These are phyloP conservation scores for Plodia interpunctella DNA, from an alignment of 1,140 invertebrate genomes.

Conservation along the genomic window DNA sequence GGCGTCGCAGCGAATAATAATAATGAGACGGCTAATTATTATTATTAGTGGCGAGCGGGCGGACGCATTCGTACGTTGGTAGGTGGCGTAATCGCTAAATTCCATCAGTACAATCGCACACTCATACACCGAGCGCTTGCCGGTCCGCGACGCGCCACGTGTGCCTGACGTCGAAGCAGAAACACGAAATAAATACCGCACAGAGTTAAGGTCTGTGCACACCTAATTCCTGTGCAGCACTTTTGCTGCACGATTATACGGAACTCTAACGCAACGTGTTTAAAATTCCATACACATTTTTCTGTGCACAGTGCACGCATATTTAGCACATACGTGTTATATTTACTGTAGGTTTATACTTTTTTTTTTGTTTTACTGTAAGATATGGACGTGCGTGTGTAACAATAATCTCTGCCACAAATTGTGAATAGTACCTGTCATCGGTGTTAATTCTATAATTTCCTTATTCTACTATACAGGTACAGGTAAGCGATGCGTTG, in stretches of 20 bases:
- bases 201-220: neutral
- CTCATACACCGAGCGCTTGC: conserved; percentile 27
- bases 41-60: conserved; percentile 46
- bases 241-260: too few relatives aligned
- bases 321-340: too few relatives aligned
- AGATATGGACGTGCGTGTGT: too few relatives aligned
- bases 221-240: too few relatives aligned
- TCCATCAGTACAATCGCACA: conserved; percentile 53
- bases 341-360: too few relatives aligned
- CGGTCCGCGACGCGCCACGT: conserved; percentile 40
- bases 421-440: too few relatives aligned
- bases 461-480: conserved; percentile 11
- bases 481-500: conserved; percentile 36
- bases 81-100: conserved; percentile 57
- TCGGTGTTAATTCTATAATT: neutral
- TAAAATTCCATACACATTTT: too few relatives aligned
- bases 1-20: conserved; percentile 46
- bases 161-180: conserved; percentile 36
- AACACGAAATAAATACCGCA: neutral
- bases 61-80: conserved; percentile 43
- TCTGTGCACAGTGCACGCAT: too few relatives aligned
- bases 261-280: too few relatives aligned
- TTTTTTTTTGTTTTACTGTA: too few relatives aligned
- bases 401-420: too few relatives aligned
- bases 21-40: conserved; percentile 57